Evolutionary conservation across 2,797 vertebrate species (phyloP).

Genomic region (Phaenicophaeus curvirostris): DNA sequence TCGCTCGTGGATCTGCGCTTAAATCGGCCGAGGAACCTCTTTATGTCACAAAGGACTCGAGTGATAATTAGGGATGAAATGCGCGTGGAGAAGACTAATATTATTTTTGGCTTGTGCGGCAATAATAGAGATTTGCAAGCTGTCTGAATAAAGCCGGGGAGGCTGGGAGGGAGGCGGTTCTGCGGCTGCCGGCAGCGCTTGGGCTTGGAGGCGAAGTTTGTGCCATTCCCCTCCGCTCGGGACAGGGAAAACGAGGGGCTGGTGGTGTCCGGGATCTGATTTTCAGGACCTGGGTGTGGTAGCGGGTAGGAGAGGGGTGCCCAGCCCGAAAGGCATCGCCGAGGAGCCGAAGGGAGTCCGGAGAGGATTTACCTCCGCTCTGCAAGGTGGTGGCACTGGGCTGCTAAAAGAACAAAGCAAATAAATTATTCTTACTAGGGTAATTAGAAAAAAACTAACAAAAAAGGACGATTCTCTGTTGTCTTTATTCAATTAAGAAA

Average conservation of each 20-base stretch:
- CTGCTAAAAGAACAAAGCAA: not conserved
- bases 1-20: not conserved
- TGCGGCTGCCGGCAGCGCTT: not conserved
- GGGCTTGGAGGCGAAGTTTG: not conserved
- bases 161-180: not conserved
- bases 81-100: constrained; percentile 39
- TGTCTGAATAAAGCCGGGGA: not conserved
- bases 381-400: not conserved
- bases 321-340: not conserved
- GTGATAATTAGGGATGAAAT: constrained; percentile 63
- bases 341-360: not conserved
- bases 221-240: not conserved
- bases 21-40: not conserved
- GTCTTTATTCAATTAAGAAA: not conserved
- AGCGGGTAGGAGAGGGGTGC: too few relatives aligned
- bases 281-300: not conserved
- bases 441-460: not conserved
- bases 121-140: constrained; percentile 31
- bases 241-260: not conserved
- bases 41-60: constrained; percentile 35
- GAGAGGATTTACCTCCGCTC: not conserved
- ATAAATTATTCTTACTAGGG: not conserved
- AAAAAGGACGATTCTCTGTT: rapidly evolving
- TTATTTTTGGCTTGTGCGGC: constrained; percentile 48
- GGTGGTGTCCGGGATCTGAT: too few relatives aligned